Percentiles rank a stretch among this genome's conserved stretches.
These are phyloP conservation scores for Antechinus stuartii DNA, from an alignment of 2,113 vertebrate species.

Conservation along the genomic window DNA sequence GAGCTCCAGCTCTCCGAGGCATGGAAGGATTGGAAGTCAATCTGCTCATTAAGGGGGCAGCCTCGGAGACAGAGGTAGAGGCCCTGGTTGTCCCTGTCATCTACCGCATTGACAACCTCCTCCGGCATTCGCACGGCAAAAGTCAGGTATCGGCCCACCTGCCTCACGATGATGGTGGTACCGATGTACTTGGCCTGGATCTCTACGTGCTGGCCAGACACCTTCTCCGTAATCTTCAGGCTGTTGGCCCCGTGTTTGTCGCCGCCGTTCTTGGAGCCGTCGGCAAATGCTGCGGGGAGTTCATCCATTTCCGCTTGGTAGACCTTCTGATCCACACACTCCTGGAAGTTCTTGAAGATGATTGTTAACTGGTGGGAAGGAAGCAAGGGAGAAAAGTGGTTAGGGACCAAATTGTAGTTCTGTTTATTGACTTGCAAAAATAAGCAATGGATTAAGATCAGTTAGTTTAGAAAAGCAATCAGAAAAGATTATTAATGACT, in stretches of 20 bases:
- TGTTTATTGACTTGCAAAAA: not conserved
- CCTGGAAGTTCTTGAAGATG: constrained; percentile 98
- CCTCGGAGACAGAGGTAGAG: constrained; percentile 97
- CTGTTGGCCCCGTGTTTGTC: constrained; percentile 94
- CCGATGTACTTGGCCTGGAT: constrained; percentile 98
- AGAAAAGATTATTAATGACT: not conserved
- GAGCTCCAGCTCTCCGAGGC: constrained; percentile 76
- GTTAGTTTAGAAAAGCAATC: not conserved
- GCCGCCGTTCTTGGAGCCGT: constrained; percentile 96
- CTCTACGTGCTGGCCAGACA: constrained; percentile 95
- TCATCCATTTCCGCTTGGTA: constrained; percentile 97
- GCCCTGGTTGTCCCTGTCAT: constrained; percentile 94
- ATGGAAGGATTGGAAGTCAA: constrained; percentile 91
- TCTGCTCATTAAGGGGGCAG: constrained; percentile 94
- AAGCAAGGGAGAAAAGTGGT: constrained; percentile 14
- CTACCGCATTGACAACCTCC: constrained; percentile 93
- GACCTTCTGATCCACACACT: constrained; percentile 97
- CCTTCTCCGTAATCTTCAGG: constrained; percentile 94
- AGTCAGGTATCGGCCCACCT: constrained; percentile 96
- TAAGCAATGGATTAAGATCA: not conserved
- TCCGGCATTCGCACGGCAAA: constrained; percentile 97
- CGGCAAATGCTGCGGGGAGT: constrained; percentile 93
- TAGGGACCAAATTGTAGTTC: not conserved
- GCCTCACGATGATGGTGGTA: constrained; percentile 96
- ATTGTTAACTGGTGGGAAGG: constrained; percentile 91